Base-by-base conservation (phyloP, 2,113 vertebrate species). In the Struthidea cinerea region DNA sequence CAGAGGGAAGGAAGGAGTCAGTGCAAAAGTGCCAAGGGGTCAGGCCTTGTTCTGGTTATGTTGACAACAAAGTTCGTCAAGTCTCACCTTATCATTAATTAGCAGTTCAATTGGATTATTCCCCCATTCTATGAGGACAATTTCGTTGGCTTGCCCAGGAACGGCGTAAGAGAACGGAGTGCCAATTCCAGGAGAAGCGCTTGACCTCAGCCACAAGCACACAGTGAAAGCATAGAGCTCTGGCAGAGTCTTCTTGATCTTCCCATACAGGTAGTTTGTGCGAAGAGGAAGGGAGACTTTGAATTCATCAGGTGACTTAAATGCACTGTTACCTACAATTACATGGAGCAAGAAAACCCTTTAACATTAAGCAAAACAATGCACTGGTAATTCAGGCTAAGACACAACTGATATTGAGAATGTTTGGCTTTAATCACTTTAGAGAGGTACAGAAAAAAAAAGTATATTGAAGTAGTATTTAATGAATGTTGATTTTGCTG, bases 111-210 rank as follows among this genome's bases (percentile, higher is more conserved):
- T 99, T 74, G 99, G 99, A 94, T 99, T 99, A 96, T 99, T 99
- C 3, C 99, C 99, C 99, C 99, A 99, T 44, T 99, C 99, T 19
- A 99, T 99, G 61, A 99, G 98, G 86, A 99, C 99, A 5, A 99
- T 99, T 97, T 99, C 99, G 22, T 99, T 99, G 92, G 99, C 99
- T 94, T 99, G 99, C 42, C 99, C 99, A 0, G 99, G 98, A 59
- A 99, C 99, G 0, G 99, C 99, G 0, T 99, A 99, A 1, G 99
- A 99, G 96, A 99, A 99, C 0, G 99, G 99, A 18, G 99, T 99
- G 76, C 99, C 99, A 13, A 99, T 99, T 24, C 99, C 99, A 1
- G 99, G 99, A 3, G 98, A 99, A 55, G 99, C 99, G 1, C 99
- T 99, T 35, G 99, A 99, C 73, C 99, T 99, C 82, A 99, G 97